Percentiles rank a stretch among this genome's conserved stretches.
phyloP scores from a whole-genome alignment of 2,797 vertebrate genomes.

The Poeciliopsis gracilis region DNA sequence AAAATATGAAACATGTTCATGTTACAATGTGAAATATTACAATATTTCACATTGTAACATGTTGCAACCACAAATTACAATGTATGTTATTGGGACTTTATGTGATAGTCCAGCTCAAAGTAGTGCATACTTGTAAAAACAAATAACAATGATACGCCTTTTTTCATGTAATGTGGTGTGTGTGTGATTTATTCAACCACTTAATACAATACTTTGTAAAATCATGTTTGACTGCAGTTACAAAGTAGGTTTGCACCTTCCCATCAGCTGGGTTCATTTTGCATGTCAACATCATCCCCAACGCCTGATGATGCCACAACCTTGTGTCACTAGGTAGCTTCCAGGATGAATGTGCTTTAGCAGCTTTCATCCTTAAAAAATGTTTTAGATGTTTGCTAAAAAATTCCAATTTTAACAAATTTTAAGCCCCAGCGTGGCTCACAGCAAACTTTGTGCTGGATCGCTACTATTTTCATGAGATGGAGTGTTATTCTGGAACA shows the following conservation, averaged over 20 bases:
- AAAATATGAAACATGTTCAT: no score
- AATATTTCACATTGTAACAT: neutral
- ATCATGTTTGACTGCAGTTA: neutral
- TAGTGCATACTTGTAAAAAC: neutral
- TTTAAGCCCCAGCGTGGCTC: neutral
- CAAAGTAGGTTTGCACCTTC: neutral
- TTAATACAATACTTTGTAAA: neutral
- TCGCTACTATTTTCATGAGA: neutral
- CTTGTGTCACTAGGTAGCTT: neutral
- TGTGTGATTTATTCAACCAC: neutral
- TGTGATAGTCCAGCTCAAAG: neutral
- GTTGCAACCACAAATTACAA: neutral
- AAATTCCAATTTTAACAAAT: neutral
- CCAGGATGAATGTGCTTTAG: neutral
- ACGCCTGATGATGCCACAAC: neutral
- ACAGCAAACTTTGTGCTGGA: neutral
- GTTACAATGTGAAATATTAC: no score
- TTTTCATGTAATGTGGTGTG: neutral
- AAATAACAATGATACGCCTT: neutral
- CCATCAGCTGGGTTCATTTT: neutral
- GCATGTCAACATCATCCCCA: neutral
- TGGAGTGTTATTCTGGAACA: neutral
- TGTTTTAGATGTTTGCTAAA: neutral
- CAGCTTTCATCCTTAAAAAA: neutral
- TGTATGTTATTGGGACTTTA: neutral